phyloP scores from a whole-genome alignment of 2,797 vertebrate genomes.

The Labeo calbasu region DNA sequence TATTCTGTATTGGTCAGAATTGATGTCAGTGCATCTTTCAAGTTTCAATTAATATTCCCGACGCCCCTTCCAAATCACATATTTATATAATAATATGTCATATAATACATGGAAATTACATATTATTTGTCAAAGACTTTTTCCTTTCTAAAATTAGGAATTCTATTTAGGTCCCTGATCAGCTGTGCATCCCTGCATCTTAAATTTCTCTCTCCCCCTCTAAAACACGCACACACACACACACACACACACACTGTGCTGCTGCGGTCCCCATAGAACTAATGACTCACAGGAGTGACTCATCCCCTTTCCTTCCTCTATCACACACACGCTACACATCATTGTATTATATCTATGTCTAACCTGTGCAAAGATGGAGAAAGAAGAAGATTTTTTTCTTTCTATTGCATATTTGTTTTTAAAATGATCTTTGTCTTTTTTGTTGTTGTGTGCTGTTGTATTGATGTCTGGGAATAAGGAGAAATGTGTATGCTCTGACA shows the following conservation, averaged over 20 bases:
- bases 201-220: conserved; percentile 62
- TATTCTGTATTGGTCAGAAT: background rate
- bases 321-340: conserved; percentile 71
- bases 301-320: conserved; percentile 64
- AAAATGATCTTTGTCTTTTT: background rate
- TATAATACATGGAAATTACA: background rate
- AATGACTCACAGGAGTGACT: conserved; percentile 85
- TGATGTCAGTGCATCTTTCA: background rate
- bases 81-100: background rate
- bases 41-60: background rate
- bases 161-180: conserved; percentile 61
- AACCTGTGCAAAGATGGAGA: conserved; percentile 78
- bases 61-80: background rate
- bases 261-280: conserved; percentile 65
- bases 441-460: background rate
- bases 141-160: conserved; percentile 13
- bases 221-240: conserved; percentile 70
- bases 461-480: background rate
- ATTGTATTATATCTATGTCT: conserved; percentile 77
- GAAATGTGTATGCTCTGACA: no score
- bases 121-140: background rate
- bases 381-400: conserved; percentile 59
- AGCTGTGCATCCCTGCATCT: conserved; percentile 56
- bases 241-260: conserved; percentile 50
- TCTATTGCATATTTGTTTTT: conserved; percentile 8